phyloP scores from a whole-genome alignment of 2,797 vertebrate genomes.

The Chloroceryle amazona region DNA sequence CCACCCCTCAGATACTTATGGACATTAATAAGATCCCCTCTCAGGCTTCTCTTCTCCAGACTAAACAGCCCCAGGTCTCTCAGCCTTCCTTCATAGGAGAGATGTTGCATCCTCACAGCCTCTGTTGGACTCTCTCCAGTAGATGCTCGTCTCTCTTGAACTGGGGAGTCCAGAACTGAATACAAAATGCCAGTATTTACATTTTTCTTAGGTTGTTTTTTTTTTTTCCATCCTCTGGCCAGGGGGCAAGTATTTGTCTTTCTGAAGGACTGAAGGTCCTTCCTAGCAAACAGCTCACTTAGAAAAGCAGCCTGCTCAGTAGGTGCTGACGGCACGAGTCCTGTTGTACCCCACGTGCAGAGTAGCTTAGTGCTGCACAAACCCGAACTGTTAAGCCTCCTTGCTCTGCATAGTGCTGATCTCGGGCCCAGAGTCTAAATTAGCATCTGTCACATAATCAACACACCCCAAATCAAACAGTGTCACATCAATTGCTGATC shows the following conservation, averaged over 20 bases:
- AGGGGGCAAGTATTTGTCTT: not conserved
- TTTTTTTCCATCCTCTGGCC: not conserved
- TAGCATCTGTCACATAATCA: not conserved
- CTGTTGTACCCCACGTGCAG: not conserved
- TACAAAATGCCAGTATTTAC: no score
- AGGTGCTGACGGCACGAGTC: not conserved
- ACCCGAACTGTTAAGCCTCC: not conserved
- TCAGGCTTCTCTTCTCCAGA: no score
- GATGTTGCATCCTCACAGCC: no score
- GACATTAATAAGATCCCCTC: no score
- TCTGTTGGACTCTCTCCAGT: no score
- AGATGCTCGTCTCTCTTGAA: no score
- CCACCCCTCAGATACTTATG: no score
- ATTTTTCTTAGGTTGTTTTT: no score
- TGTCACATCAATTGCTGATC: not conserved
- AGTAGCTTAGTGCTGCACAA: slow-evolving; percentile 23
- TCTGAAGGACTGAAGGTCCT: not conserved
- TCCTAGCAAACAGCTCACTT: not conserved
- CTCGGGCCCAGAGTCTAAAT: not conserved
- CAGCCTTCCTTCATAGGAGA: no score
- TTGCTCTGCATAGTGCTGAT: not conserved
- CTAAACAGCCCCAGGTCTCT: no score
- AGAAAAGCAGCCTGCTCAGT: not conserved
- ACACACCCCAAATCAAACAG: not conserved
- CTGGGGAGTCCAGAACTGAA: no score